Evolutionary conservation across 2,888 invertebrate species (phyloP).

Genomic region (Brachylomia viminalis): DNA sequence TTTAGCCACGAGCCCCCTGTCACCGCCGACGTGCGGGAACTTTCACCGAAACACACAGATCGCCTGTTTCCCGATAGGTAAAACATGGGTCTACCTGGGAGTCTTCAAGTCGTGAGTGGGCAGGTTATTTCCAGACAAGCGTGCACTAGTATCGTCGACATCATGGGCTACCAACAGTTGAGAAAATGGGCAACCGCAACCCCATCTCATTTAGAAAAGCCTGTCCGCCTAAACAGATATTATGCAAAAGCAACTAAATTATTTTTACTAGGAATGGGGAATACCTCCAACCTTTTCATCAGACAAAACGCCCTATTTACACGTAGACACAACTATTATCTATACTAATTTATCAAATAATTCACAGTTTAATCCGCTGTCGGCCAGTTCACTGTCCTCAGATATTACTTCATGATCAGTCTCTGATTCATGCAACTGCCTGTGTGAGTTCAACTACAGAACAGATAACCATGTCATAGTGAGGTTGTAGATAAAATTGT

Average conservation of each 20-base stretch:
- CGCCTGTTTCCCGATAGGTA: too few relatives aligned
- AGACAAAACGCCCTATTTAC: constrained; percentile 12
- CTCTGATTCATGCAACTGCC: constrained; percentile 47
- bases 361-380: constrained; percentile 31
- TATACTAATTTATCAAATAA: constrained; percentile 24
- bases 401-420: constrained; percentile 48
- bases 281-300: not conserved
- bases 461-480: constrained; percentile 41
- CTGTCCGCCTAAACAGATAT: not conserved
- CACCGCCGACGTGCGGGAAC: too few relatives aligned
- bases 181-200: too few relatives aligned
- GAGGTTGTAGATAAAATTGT: constrained; percentile 18
- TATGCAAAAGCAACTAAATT: not conserved
- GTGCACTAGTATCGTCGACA: too few relatives aligned
- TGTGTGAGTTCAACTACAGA: constrained; percentile 33
- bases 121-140: too few relatives aligned
- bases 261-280: not conserved
- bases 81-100: too few relatives aligned
- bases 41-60: too few relatives aligned
- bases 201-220: not conserved
- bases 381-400: constrained; percentile 53
- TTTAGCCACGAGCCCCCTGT: not conserved
- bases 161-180: too few relatives aligned
- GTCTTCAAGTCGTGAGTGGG: too few relatives aligned
- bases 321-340: constrained; percentile 26